Evolutionary conservation across 2,113 vertebrate genomes (phyloP).

Genomic region (Columba livia): DNA sequence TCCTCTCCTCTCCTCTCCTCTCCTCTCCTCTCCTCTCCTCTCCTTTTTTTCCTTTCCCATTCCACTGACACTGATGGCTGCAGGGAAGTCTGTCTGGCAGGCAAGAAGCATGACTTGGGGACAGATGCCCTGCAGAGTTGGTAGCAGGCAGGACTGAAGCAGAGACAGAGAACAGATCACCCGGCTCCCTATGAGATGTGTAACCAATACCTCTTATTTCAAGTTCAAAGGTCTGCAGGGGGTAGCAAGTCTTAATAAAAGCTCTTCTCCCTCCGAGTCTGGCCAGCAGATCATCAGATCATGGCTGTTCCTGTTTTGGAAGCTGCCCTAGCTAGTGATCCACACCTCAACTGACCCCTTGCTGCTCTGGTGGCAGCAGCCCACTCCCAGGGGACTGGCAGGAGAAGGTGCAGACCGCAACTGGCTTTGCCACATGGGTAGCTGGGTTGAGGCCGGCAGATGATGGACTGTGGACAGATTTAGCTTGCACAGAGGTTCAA

Average conservation of each 20-base stretch:
- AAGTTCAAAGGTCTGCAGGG: neutral
- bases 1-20: too few species aligned
- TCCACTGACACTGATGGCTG: fast-evolving
- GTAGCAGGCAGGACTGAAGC: neutral
- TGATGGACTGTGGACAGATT: neutral
- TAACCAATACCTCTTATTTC: neutral
- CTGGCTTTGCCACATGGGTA: neutral
- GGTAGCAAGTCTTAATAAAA: neutral
- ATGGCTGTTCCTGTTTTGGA: neutral
- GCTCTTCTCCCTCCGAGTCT: neutral
- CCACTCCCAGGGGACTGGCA: neutral
- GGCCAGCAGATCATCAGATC: neutral
- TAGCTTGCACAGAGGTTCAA: neutral
- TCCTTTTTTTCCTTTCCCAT: too few species aligned
- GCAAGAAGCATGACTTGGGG: fast-evolving
- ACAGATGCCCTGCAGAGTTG: neutral
- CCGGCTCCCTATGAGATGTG: neutral
- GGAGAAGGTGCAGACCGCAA: neutral
- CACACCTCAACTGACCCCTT: fast-evolving
- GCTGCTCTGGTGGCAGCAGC: neutral
- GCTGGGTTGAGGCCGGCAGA: neutral
- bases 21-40: too few species aligned
- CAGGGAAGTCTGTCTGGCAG: neutral
- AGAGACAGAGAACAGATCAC: fast-evolving
- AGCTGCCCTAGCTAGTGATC: neutral